Percentiles rank a stretch among this genome's conserved stretches.
Conservation (phyloP, 2,888 invertebrate genomes). For the Pseudoips prasinana region DNA sequence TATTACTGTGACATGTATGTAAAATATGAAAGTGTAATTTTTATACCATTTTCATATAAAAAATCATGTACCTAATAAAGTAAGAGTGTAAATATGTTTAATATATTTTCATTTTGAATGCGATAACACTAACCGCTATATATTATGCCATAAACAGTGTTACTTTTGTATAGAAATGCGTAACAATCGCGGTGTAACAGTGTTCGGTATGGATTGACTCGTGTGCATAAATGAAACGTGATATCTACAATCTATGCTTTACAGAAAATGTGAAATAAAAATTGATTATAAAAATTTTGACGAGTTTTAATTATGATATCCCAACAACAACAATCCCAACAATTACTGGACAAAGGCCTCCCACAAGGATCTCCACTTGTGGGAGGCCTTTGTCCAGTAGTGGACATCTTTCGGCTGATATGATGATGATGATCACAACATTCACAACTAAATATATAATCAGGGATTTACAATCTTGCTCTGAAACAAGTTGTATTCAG, state of each 20-base stretch:
- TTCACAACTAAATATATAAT: no score
- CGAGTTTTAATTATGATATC: no score
- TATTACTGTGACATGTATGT: slow-evolving; percentile 73
- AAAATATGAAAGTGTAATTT: slow-evolving; percentile 79
- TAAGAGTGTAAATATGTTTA: slow-evolving; percentile 78
- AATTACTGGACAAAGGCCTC: no score
- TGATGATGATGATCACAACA: no score
- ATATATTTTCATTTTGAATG: slow-evolving; percentile 75
- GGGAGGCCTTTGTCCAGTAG: no score
- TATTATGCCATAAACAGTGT: slow-evolving; percentile 67
- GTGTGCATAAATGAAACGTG: slow-evolving; percentile 81
- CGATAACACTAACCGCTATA: slow-evolving; percentile 75
- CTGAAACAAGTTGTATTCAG: no score
- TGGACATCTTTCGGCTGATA: no score
- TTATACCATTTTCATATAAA: slow-evolving; percentile 81
- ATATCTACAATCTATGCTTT: slow-evolving; percentile 82
- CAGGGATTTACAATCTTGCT: no score
- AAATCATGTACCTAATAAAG: slow-evolving; percentile 79
- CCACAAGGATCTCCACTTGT: no score
- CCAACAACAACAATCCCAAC: no score
- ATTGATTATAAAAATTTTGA: slow-evolving; percentile 63
- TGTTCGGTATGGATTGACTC: slow-evolving; percentile 75
- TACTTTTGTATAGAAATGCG: slow-evolving; percentile 75
- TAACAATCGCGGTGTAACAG: slow-evolving; percentile 61
- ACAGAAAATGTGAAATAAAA: slow-evolving; percentile 79